Evolutionary conservation across 2,888 invertebrate species (phyloP).

Genomic region (Macrosiphum euphorbiae): DNA sequence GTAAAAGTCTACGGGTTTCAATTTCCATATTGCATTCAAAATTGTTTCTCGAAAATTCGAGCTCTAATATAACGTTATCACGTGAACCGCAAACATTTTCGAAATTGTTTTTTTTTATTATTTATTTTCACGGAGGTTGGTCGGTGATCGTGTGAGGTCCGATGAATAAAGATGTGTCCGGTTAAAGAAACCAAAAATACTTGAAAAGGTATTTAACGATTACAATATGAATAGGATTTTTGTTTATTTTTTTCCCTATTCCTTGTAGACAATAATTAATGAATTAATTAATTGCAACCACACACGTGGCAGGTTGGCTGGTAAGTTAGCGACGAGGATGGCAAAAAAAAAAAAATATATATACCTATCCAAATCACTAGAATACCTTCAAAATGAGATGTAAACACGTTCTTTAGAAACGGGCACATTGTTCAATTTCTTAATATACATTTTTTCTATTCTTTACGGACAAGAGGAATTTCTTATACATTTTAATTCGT

Average conservation of each 20-base stretch:
- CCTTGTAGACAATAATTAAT: background rate
- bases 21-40: conserved; percentile 52
- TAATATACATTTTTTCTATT: conserved; percentile 27
- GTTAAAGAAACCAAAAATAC: background rate
- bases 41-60: conserved; percentile 40
- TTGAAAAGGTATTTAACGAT: conserved; percentile 2
- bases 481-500: conserved; percentile 14
- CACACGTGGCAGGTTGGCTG: conserved; percentile 20
- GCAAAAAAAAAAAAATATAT: background rate
- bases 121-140: background rate
- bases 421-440: background rate
- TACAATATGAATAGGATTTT: conserved; percentile 5
- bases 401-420: conserved; percentile 45
- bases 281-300: conserved; percentile 36
- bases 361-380: background rate
- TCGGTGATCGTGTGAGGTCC: conserved; percentile 55
- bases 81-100: conserved; percentile 16
- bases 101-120: conserved; percentile 6
- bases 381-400: conserved; percentile 46
- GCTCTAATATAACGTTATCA: background rate
- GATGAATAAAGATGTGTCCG: conserved; percentile 7
- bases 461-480: background rate
- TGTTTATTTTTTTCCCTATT: background rate
- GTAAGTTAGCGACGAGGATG: background rate
- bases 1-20: conserved; percentile 57